A percentile compares a stretch with the other conserved stretches of the same genome.
Evolutionary conservation across 2,888 invertebrate genomes (phyloP).

Genomic region (Epirrhoe tristata): DNA sequence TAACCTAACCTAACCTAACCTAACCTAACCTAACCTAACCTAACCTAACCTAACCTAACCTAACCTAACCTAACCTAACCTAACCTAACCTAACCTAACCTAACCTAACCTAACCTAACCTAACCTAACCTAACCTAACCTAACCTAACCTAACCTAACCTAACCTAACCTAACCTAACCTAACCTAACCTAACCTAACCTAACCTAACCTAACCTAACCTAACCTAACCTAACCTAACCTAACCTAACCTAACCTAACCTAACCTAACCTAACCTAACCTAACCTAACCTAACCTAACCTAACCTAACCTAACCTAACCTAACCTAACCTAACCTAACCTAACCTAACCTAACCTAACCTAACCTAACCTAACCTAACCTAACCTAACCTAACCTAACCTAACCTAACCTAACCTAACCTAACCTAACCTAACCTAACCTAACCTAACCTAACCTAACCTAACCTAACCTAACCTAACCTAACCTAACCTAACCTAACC

Average conservation of each 20-base stretch:
- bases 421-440: slow-evolving; percentile 2
- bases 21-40: too few relatives aligned
- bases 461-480: slow-evolving; percentile 2
- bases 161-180: too few relatives aligned
- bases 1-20: too few relatives aligned
- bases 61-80: too few relatives aligned
- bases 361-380: slow-evolving; percentile 2
- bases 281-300: slow-evolving; percentile 2
- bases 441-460: slow-evolving; percentile 2
- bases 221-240: too few relatives aligned
- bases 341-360: slow-evolving; percentile 2
- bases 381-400: slow-evolving; percentile 2
- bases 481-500: slow-evolving; percentile 2
- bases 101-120: too few relatives aligned
- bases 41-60: too few relatives aligned
- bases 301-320: slow-evolving; percentile 2
- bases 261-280: slow-evolving; percentile 1
- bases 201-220: too few relatives aligned
- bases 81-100: too few relatives aligned
- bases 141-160: too few relatives aligned
- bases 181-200: too few relatives aligned
- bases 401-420: slow-evolving; percentile 2
- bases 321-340: slow-evolving; percentile 2
- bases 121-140: too few relatives aligned
- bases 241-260: not conserved